Percentiles rank a stretch among this genome's conserved stretches.
phyloP scores from a whole-genome alignment of 2,797 vertebrate genomes.

The Poeciliopsis infans region DNA sequence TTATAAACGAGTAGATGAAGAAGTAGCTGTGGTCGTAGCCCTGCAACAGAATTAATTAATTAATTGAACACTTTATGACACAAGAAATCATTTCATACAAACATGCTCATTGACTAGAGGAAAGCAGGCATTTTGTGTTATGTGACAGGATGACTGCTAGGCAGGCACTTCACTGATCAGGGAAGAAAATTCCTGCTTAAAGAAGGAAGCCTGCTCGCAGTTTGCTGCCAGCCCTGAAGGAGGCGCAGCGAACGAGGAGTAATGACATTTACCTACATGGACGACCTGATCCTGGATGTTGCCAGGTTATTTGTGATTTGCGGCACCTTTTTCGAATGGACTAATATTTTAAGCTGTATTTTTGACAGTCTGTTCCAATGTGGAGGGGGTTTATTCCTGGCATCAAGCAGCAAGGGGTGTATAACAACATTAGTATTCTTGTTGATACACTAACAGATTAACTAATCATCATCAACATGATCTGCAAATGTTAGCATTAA shows the following conservation, averaged over 20 bases:
- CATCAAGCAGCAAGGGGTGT: no score
- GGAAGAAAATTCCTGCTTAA: neutral
- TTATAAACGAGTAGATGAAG: constrained; percentile 93
- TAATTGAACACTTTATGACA: neutral
- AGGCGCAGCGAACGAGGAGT: no score
- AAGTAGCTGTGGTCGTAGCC: constrained; percentile 98
- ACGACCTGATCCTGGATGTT: neutral
- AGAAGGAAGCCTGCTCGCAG: neutral
- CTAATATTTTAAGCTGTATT: no score
- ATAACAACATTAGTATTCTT: no score
- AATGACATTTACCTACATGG: no score
- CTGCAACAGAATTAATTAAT: constrained; percentile 66
- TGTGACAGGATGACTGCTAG: neutral
- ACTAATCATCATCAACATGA: no score
- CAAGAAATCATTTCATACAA: neutral
- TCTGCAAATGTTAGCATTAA: no score
- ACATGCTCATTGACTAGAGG: neutral
- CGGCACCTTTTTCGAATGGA: no score
- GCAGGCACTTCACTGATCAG: neutral
- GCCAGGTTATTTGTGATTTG: no score
- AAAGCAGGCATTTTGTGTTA: neutral
- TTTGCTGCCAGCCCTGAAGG: neutral
- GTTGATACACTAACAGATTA: no score
- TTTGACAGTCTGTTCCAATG: no score
- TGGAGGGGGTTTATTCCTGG: no score